Percentiles rank a stretch among this genome's conserved stretches.
Conservation (phyloP, 2,888 invertebrate genomes). For the Nemotelus nigrinus region DNA sequence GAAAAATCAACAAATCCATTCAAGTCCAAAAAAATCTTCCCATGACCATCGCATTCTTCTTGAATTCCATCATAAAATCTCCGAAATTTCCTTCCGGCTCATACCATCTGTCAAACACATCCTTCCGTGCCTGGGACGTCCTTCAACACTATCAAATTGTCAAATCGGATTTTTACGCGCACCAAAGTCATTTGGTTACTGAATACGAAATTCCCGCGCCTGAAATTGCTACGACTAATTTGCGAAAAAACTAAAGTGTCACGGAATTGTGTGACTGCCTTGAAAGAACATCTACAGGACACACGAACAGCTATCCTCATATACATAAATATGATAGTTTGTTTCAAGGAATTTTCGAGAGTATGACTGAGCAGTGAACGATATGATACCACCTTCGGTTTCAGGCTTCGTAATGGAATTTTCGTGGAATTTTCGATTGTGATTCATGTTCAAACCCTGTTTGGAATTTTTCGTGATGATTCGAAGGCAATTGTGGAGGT, state of each 20-base stretch:
- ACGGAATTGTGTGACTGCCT: neutral
- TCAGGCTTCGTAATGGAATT: neutral
- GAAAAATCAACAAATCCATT: no score
- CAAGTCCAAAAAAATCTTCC: no score
- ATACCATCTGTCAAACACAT: neutral
- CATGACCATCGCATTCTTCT: no score
- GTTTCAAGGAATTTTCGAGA: conserved; percentile 15
- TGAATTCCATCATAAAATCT: no score
- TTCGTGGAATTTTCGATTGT: neutral
- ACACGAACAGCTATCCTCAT: neutral
- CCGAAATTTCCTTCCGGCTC: no score
- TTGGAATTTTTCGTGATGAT: conserved; percentile 3
- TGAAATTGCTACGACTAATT: neutral
- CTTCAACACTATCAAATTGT: conserved; percentile 8
- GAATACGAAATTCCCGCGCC: neutral
- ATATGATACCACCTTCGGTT: neutral
- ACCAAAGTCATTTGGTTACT: neutral
- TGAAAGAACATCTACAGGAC: neutral
- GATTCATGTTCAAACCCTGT: conserved; percentile 38
- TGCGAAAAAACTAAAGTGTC: neutral
- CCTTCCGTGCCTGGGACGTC: conserved; percentile 16
- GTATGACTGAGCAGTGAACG: neutral
- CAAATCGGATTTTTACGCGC: conserved; percentile 14
- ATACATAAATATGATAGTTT: neutral
- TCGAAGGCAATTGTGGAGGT: no score